These are phyloP conservation scores for Gobiocypris rarus DNA, from an alignment of 2,113 vertebrate genomes.

Conservation along the genomic window DNA sequence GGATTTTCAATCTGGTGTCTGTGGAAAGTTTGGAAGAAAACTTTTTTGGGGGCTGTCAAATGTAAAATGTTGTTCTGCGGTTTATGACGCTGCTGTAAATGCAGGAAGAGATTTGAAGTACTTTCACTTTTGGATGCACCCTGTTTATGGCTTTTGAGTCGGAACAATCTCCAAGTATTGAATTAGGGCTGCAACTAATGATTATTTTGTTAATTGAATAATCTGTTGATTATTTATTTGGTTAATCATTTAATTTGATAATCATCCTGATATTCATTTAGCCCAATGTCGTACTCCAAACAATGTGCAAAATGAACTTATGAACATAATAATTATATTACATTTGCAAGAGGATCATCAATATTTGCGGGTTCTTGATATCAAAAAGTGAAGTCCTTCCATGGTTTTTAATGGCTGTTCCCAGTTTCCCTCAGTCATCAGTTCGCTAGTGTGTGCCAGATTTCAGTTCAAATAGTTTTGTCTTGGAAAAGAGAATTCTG, in stretches of 20 bases:
- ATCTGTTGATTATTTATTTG: neutral
- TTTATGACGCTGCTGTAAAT: no score
- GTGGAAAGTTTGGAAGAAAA: neutral
- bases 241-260: neutral
- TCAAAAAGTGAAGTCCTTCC: neutral
- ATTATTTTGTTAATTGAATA: neutral
- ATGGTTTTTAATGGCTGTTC: neutral
- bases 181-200: no score
- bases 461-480: neutral
- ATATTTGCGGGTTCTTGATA: neutral
- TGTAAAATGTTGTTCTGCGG: no score
- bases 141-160: no score
- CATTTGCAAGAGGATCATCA: neutral
- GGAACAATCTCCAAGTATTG: neutral
- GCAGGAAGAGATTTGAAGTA: neutral
- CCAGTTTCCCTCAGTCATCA: neutral
- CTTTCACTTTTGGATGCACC: neutral
- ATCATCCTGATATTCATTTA: neutral
- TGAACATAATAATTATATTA: neutral
- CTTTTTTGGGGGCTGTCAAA: no score
- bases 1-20: neutral
- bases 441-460: neutral
- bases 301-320: neutral
- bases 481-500: neutral
- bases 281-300: neutral